Base-by-base conservation (phyloP, 2,797 vertebrate genomes). In the Microctenopoma steveboyesi region DNA sequence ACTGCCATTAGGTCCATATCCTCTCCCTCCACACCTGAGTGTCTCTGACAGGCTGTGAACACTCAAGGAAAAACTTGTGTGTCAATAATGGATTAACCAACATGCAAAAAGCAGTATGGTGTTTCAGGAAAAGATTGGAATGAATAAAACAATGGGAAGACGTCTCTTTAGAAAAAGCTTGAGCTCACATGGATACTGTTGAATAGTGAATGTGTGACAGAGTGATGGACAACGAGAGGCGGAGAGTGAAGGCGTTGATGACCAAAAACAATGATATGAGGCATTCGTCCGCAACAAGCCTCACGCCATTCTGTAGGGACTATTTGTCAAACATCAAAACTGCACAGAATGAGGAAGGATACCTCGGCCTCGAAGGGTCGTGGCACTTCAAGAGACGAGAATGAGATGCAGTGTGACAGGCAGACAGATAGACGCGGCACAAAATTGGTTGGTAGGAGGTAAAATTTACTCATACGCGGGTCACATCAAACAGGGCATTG, bases 41-140 rank as follows among this genome's bases (percentile, higher is more conserved):
- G 3, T 72, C 74, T 76, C 56, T 86, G 84, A 89, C 87, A 86
- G 88, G 58, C 53, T 55, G 84, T 43, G 79, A 83, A 82, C 70
- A 59, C 64, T 63, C 64, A 64, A 70, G 68, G 61, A 82, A 81
- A 85, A 77, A 51, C 64, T 57, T 42, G 4, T n/a, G 30, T 51
- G 74, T 92, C 85, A 91, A 90, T 91, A 90, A 92, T 89, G 62
- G 67, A 91, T 90, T 64, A 50, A 74, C 5, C 69, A 71, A 84
- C 76, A 87, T 82, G 85, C 78, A 81, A 89, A 88, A 77, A 88
- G 84, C 60, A 79, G 67, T n/a, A 6, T 0, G 33, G 11, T 61
- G 58, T 63, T 74, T 28, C 39, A 13, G 43, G 7, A 13, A 69
- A 35, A 58, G 25, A 43, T 60, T 10, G 57, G 39, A 18, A 68